Evolutionary conservation across 2,888 invertebrate genomes (phyloP), one percentile per base, ranked within the genome.

Genomic region (Dioctria rufipes): DNA sequence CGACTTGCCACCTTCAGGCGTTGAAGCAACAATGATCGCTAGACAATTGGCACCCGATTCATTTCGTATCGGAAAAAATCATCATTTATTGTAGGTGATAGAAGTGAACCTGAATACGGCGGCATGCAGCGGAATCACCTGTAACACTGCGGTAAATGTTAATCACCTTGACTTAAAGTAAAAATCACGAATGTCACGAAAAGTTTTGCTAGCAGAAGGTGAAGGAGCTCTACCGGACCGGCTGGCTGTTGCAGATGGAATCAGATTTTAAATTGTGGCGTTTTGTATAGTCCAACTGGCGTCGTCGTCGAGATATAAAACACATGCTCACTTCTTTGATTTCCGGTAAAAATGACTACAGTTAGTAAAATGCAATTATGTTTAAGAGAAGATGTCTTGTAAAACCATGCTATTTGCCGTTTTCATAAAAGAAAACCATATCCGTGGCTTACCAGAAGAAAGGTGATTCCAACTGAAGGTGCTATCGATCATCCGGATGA

Each of bases 81-180:
- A 67, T 67, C 49, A 46, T 67, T 2, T 9, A 51, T 51, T 11
- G 51, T 9, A 11, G 51, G 11, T 9, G 51, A 51, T 51, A 11
- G 51, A 51, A 51, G 51, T 51, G 51, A 51, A 11, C 11, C 51
- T 51, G 6, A 51, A 51, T 6, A 9, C 51, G 25, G 25, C 25
- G 11, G 13, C n/a, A n/a, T n/a, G n/a, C n/a, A 13, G 37, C 37
- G 3, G 49, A 67, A 43, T 67, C 67, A 67, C 67, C 67, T 67
- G 67, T 13, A 9, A 42, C 46, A 42, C 46, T n/a, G n/a, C 5
- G 67, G 49, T n/a, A 67, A 67, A 49, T 25, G 67, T 49, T 67
- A 67, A 67, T 67, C 67, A 67, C 46, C 25, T 67, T 67, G 25
- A 67, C 49, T 67, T 46, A 46, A 25, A 4, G 43, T 37, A 67